phyloP scores from a whole-genome alignment of 2,888 invertebrate species.

The Chrysomela aeneicollis region DNA sequence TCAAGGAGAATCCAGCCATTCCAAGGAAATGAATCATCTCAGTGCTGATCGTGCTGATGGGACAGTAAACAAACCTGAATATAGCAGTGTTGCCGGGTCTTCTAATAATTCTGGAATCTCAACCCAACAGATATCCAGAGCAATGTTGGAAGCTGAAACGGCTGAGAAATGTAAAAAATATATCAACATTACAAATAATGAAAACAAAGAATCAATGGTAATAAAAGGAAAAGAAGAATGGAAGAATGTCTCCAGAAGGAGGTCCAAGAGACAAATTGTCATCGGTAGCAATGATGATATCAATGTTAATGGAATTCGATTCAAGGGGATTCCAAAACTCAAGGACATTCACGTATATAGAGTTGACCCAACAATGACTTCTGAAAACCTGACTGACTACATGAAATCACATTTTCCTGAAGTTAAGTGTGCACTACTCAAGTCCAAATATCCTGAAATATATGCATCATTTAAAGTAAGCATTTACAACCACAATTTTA shows the following conservation, averaged over 20 bases:
- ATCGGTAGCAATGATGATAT: conserved; percentile 17
- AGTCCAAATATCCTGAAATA: conserved; percentile 13
- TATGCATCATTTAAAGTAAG: conserved; percentile 18
- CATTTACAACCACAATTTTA: conserved; percentile 9
- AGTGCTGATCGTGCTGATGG: no score
- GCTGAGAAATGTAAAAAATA: no score
- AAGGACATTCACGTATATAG: conserved; percentile 12
- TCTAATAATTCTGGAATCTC: conserved; percentile 9
- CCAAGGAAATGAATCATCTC: no score
- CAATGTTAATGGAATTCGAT: conserved; percentile 6
- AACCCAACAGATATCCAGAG: conserved; percentile 2
- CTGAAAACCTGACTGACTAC: conserved; percentile 2
- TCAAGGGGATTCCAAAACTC: conserved; percentile 17
- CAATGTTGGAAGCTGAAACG: no score
- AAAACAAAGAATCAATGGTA: conserved; percentile 7
- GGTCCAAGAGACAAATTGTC: conserved; percentile 18
- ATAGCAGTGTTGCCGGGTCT: conserved; percentile 10
- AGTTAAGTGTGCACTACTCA: neutral
- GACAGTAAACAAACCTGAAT: neutral
- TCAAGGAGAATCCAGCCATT: no score
- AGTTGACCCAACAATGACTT: conserved; percentile 14
- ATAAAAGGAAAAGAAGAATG: conserved; percentile 11
- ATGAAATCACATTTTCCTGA: conserved; percentile 15
- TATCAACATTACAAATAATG: neutral
- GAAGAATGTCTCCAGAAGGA: conserved; percentile 12